These are phyloP conservation scores for Amphibalanus amphitrite DNA, from an alignment of 1,140 invertebrate species.

Conservation along the genomic window DNA sequence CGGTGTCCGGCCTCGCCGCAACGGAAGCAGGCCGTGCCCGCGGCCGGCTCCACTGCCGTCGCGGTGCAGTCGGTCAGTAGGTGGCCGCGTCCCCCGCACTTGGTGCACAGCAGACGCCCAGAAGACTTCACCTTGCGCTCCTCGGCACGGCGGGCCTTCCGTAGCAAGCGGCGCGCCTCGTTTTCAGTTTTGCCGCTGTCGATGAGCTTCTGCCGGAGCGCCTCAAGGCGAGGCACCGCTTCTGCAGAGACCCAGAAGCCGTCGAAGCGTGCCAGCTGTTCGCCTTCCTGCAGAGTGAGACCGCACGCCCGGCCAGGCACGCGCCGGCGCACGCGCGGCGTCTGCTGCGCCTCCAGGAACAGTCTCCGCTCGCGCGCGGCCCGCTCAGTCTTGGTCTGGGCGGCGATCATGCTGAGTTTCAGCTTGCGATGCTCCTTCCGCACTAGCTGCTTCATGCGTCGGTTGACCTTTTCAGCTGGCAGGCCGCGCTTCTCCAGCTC, in stretches of 20 bases:
- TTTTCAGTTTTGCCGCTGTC: not conserved
- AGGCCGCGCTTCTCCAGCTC: not conserved
- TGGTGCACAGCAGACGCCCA: not conserved
- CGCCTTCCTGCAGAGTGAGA: not conserved
- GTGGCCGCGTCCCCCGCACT: slow-evolving; percentile 2
- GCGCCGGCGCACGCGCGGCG: not conserved
- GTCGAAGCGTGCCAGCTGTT: not conserved
- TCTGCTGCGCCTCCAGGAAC: not conserved
- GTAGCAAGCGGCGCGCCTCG: not conserved
- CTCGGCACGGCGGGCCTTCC: not conserved
- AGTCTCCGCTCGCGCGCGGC: not conserved
- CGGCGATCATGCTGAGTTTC: not conserved
- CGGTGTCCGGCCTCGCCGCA: not conserved
- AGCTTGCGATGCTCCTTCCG: not conserved
- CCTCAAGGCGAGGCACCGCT: not conserved
- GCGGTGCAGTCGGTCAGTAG: not conserved
- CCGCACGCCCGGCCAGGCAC: not conserved
- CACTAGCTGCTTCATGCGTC: not conserved
- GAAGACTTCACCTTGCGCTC: not conserved
- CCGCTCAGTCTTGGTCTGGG: not conserved
- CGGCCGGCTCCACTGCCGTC: not conserved
- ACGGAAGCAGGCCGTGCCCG: not conserved
- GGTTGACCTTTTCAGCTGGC: not conserved
- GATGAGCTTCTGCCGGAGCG: not conserved
- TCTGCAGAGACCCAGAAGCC: not conserved